phyloP scores from a whole-genome alignment of 2,797 vertebrate genomes.

The Microctenopoma lineatum region DNA sequence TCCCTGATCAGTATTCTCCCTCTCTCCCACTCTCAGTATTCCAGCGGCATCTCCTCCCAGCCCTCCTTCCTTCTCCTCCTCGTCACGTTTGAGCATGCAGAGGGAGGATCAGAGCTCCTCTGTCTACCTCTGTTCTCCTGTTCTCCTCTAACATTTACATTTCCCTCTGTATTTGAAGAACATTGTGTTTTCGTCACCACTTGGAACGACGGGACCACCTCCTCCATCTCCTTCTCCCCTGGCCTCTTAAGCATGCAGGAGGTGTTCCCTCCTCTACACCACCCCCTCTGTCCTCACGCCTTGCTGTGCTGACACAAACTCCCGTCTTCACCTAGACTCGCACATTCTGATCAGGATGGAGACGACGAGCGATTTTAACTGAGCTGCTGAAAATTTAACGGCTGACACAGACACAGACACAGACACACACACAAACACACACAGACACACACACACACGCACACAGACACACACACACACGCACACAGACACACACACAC shows the following conservation, averaged over 20 bases:
- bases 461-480: no score
- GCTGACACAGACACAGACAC: no score
- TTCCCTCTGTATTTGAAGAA: conserved; percentile 7
- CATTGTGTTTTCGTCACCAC: neutral
- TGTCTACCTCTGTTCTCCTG: conserved; percentile 9
- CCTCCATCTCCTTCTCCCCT: conserved; percentile 11
- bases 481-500: no score
- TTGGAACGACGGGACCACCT: no score
- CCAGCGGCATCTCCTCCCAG: conserved; percentile 29
- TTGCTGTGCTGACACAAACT: neutral
- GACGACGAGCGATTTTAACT: no score
- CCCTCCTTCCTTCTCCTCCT: conserved; percentile 39
- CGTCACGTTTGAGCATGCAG: no score
- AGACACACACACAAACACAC: no score
- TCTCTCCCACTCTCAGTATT: conserved; percentile 58
- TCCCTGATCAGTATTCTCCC: conserved; percentile 62
- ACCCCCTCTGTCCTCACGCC: neutral
- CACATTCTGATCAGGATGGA: conserved; percentile 13
- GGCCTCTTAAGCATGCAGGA: conserved; percentile 33
- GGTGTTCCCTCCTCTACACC: conserved; percentile 2
- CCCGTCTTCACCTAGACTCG: conserved; percentile 11
- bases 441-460: no score
- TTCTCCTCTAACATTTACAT: conserved; percentile 2
- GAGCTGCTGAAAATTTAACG: no score
- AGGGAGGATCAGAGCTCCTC: no score